Evolutionary conservation across 2,888 invertebrate genomes (phyloP).

Genomic region (Leptogaster cylindrica): DNA sequence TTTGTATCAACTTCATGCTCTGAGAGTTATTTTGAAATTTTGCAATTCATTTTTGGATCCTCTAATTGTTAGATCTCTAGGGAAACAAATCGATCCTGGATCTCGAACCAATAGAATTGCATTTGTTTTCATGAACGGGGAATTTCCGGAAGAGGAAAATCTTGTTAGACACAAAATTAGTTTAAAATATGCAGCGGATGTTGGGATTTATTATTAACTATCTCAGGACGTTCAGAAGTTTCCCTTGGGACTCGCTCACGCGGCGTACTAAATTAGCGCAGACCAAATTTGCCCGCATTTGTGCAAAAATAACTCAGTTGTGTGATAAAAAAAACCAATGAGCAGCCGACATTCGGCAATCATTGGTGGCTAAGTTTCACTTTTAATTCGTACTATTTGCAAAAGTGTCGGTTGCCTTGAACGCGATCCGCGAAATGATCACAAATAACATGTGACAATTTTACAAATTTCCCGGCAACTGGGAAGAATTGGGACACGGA

Average conservation of each 20-base stretch:
- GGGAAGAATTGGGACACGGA: no score
- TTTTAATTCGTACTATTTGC: slow-evolving; percentile 3
- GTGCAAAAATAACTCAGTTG: slow-evolving; percentile 29
- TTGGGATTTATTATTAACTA: background rate
- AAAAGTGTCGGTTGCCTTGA: background rate
- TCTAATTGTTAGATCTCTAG: no score
- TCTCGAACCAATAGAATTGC: no score
- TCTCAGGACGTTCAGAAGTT: background rate
- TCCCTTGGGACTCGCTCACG: slow-evolving; percentile 18
- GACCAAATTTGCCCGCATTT: slow-evolving; percentile 11
- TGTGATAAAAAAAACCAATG: slow-evolving; percentile 4
- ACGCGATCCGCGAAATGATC: slow-evolving; percentile 4
- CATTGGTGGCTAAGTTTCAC: slow-evolving; percentile 23
- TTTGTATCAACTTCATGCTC: no score
- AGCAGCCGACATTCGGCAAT: background rate
- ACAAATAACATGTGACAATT: slow-evolving; percentile 8
- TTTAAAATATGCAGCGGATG: no score
- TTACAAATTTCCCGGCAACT: no score
- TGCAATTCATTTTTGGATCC: no score
- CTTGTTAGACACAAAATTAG: no score
- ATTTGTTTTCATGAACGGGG: no score
- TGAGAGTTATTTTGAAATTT: no score
- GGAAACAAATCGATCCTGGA: no score
- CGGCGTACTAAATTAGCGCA: slow-evolving; percentile 5
- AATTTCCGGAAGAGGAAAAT: no score